These are phyloP conservation scores for Nephrotoma flavescens DNA, from an alignment of 2,888 invertebrate species.

Conservation along the genomic window DNA sequence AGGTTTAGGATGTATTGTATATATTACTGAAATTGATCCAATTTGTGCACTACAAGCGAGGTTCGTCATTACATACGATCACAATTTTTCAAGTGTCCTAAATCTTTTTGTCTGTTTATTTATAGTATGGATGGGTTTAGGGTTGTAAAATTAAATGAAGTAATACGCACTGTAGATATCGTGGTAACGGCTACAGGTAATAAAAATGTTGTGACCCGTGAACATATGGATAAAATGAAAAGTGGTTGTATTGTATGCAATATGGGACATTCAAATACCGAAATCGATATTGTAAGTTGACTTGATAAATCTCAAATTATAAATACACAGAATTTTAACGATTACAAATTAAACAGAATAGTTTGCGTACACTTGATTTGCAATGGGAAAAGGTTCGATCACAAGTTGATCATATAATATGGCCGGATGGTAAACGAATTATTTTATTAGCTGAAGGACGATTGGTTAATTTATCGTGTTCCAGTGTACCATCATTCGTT, in stretches of 20 bases:
- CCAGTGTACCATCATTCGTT: conserved; percentile 93
- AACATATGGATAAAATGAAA: conserved; percentile 94
- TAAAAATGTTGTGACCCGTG: conserved; percentile 88
- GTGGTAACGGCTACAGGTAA: conserved; percentile 97
- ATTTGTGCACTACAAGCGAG: conserved; percentile 94
- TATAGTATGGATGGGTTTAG: conserved; percentile 82
- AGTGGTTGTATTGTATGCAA: conserved; percentile 91
- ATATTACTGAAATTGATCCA: conserved; percentile 88
- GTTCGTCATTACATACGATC: conserved; percentile 29
- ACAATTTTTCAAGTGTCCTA: background rate
- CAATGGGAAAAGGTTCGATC: conserved; percentile 96
- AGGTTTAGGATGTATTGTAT: conserved; percentile 82
- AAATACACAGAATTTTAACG: background rate
- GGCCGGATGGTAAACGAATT: conserved; percentile 93
- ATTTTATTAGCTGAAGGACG: conserved; percentile 89
- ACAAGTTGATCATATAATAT: conserved; percentile 96
- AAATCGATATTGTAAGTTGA: conserved; percentile 72
- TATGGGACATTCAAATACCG: conserved; percentile 95
- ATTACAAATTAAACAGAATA: conserved; percentile 43
- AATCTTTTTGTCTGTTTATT: background rate
- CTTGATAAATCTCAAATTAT: background rate
- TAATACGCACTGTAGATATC: conserved; percentile 83
- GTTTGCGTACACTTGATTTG: conserved; percentile 81
- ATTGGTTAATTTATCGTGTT: conserved; percentile 90
- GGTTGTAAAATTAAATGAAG: conserved; percentile 89